A percentile compares a stretch with the other conserved stretches of the same genome.
Evolutionary conservation across 2,797 vertebrate genomes (phyloP).

Genomic region (Anniella stebbinsi): DNA sequence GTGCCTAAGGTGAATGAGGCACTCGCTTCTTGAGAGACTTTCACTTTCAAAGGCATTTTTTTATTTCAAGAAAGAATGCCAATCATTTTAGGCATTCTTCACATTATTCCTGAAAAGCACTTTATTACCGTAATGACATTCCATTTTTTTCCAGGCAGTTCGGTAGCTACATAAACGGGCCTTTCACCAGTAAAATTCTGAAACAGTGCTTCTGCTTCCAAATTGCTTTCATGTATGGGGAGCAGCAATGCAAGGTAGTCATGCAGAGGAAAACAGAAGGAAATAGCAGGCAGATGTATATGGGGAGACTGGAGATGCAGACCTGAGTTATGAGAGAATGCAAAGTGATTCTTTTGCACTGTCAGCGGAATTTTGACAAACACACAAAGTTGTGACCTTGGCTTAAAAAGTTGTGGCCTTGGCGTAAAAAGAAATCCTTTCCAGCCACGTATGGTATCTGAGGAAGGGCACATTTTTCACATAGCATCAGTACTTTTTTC

Average conservation of each 20-base stretch:
- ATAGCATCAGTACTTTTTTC: neutral
- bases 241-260: neutral
- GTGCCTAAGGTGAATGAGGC: neutral
- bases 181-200: neutral
- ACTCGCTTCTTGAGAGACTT: neutral
- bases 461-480: neutral
- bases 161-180: constrained; percentile 2
- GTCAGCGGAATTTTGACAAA: neutral
- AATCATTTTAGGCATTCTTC: constrained; percentile 25
- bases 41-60: constrained; percentile 18
- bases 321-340: neutral
- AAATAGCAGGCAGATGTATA: neutral
- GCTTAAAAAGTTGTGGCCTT: neutral
- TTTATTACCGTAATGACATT: constrained; percentile 45
- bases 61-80: constrained; percentile 19
- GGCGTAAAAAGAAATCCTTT: neutral
- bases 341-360: neutral
- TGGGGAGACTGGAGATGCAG: neutral
- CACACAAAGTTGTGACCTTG: neutral
- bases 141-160: constrained; percentile 22
- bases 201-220: neutral
- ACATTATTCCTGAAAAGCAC: constrained; percentile 24
- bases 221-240: neutral
- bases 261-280: neutral
- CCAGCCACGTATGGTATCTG: neutral